These are phyloP conservation scores for Glossosoma conforme DNA, from an alignment of 1,140 invertebrate genomes.

Conservation along the genomic window DNA sequence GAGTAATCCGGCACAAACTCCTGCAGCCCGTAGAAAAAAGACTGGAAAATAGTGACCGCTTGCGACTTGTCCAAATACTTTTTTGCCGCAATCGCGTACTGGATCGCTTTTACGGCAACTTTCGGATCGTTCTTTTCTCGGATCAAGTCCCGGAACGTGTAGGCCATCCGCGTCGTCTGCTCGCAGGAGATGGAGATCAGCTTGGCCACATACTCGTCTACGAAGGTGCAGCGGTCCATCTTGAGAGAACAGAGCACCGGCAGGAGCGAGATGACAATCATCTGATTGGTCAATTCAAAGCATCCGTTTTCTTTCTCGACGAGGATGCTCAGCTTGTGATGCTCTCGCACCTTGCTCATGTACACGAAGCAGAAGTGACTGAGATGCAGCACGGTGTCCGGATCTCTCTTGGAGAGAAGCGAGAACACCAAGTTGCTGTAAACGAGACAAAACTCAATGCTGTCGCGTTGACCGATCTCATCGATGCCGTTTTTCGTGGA, in stretches of 20 bases:
- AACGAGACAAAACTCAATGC: slow-evolving; percentile 37
- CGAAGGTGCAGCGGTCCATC: slow-evolving; percentile 43
- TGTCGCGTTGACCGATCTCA: slow-evolving; percentile 30
- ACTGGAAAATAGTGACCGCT: slow-evolving; percentile 67
- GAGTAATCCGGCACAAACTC: slow-evolving; percentile 47
- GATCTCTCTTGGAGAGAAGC: slow-evolving; percentile 42
- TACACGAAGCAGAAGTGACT: slow-evolving; percentile 38
- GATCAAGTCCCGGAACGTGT: slow-evolving; percentile 52
- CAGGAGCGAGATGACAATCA: slow-evolving; percentile 55
- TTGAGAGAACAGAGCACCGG: slow-evolving; percentile 53
- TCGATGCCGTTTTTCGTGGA: slow-evolving; percentile 11
- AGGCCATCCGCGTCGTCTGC: slow-evolving; percentile 57
- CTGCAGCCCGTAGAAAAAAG: slow-evolving; percentile 60
- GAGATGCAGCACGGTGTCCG: slow-evolving; percentile 36
- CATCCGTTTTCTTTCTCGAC: slow-evolving; percentile 38
- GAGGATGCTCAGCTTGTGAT: slow-evolving; percentile 33
- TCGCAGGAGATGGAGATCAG: slow-evolving; percentile 57
- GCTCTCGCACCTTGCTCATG: slow-evolving; percentile 37
- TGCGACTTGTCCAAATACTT: slow-evolving; percentile 55
- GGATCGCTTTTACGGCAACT: slow-evolving; percentile 58
- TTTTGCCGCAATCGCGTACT: slow-evolving; percentile 52
- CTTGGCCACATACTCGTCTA: slow-evolving; percentile 59
- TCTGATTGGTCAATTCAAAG: slow-evolving; percentile 50
- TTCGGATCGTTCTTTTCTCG: slow-evolving; percentile 49
- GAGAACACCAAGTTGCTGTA: slow-evolving; percentile 50